These are phyloP conservation scores for Willisornis vidua DNA, from an alignment of 2,113 vertebrate species.

Conservation along the genomic window DNA sequence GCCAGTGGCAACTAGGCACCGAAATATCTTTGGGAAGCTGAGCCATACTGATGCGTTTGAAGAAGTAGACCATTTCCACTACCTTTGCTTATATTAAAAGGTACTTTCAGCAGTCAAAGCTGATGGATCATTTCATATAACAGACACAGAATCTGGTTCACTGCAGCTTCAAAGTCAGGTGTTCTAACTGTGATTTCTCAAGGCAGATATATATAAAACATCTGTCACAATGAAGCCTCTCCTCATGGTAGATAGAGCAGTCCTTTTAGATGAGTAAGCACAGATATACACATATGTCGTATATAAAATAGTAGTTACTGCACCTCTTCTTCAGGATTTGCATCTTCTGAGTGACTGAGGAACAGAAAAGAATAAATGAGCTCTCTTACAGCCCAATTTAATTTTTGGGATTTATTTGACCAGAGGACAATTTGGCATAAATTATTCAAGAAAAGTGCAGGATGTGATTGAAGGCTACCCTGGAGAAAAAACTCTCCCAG, in stretches of 20 bases:
- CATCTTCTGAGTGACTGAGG: not conserved
- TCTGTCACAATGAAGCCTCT: not conserved
- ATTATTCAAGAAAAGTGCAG: not conserved
- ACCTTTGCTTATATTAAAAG: not conserved
- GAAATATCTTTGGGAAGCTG: not conserved
- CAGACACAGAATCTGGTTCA: not conserved
- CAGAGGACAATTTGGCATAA: not conserved
- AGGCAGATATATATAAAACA: not conserved
- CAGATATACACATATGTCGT: not conserved
- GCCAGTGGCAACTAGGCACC: not conserved
- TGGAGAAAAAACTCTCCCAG: not conserved
- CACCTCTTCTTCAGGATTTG: not conserved
- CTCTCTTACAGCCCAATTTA: not conserved
- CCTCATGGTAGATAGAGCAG: not conserved
- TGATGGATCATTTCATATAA: not conserved
- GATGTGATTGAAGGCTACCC: accelerated
- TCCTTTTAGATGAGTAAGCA: not conserved
- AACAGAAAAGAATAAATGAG: not conserved
- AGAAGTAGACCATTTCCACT: not conserved
- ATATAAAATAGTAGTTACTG: not conserved
- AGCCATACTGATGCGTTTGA: not conserved
- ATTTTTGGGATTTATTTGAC: not conserved
- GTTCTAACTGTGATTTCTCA: not conserved
- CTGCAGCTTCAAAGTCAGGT: not conserved
- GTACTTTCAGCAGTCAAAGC: not conserved